Base-by-base conservation (phyloP, 2,797 vertebrate genomes). In the Poecilia picta region DNA sequence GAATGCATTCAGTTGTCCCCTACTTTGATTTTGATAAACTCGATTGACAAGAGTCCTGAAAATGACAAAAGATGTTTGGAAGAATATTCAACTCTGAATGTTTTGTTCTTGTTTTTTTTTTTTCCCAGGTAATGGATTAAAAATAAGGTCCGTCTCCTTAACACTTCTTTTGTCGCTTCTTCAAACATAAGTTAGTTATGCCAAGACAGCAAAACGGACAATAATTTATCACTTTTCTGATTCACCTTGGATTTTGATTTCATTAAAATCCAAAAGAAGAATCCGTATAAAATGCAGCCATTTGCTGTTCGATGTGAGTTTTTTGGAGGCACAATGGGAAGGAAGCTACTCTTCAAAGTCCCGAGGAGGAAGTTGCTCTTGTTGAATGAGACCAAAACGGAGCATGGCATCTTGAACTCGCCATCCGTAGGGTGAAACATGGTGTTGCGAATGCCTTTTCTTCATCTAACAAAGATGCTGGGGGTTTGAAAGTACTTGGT, bases 41-140 rank as follows among this genome's bases (percentile, higher is more conserved):
- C 23, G 20, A 7, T 23, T 25, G 33, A 39, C 28, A 59, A 31
- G 36, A 41, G 25, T 23, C 64, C 12, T 68, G 64, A 25, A 36
- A 46, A 25, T 41, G 5, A 62, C 8, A n/a, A 45, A 62, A 33
- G 39, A 20, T 81, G 7, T 88, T 89, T 82, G 73, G 66, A 87
- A 79, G 78, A 87, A 85, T 88, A 74, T 87, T 88, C 74, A 25
- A 33, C 73, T 80, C 72, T 0, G 41, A 46, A 20, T 49, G 47
- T 91, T 91, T 93, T 41, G 7, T 8, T 41, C 7, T 41, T 47
- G 33, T 85, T 85, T 90, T 91, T 83, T 91, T 91, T 87, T 89
- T 84, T 83, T 64, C 88, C 85, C 49, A 20, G 74, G 41, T 41
- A 41, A 41, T 8, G 88, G 84, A 80, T 62, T 74, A 76, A 47